Conservation (phyloP, 2,797 vertebrate genomes). For the Pangasius macronema region DNA sequence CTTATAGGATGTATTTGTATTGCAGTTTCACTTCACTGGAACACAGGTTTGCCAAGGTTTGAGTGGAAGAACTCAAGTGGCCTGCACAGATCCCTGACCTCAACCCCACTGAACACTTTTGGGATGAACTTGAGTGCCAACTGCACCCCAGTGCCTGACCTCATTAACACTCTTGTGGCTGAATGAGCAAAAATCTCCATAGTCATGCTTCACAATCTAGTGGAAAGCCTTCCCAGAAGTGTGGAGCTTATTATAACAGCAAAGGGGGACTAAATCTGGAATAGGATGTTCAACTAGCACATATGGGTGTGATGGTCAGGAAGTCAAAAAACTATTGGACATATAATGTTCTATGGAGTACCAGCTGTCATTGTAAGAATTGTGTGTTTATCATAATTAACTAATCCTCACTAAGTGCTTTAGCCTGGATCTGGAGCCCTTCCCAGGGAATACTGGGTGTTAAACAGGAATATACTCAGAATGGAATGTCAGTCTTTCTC, state of each 20-base stretch:
- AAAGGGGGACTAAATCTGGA: neutral
- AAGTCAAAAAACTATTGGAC: neutral
- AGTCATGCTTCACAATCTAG: neutral
- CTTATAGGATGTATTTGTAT: neutral
- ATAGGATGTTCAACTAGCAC: neutral
- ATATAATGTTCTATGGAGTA: too few species aligned
- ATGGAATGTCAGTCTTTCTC: neutral
- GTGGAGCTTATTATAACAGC: neutral
- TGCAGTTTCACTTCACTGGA: neutral
- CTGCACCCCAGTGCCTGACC: neutral
- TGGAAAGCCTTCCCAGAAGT: neutral
- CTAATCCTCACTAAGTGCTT: neutral
- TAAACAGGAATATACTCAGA: neutral
- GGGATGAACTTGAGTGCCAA: neutral
- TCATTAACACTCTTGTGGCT: neutral
- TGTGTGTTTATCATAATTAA: neutral
- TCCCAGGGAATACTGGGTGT: neutral
- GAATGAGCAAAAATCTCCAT: neutral
- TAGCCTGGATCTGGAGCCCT: neutral
- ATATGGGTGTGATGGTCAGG: neutral
- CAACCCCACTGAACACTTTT: too few species aligned
- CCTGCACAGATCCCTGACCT: neutral
- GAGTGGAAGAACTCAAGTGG: neutral
- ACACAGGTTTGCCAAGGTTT: neutral
- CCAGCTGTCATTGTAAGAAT: neutral